These are phyloP conservation scores for Mixornis gularis DNA, from an alignment of 2,113 vertebrate species.

Conservation along the genomic window DNA sequence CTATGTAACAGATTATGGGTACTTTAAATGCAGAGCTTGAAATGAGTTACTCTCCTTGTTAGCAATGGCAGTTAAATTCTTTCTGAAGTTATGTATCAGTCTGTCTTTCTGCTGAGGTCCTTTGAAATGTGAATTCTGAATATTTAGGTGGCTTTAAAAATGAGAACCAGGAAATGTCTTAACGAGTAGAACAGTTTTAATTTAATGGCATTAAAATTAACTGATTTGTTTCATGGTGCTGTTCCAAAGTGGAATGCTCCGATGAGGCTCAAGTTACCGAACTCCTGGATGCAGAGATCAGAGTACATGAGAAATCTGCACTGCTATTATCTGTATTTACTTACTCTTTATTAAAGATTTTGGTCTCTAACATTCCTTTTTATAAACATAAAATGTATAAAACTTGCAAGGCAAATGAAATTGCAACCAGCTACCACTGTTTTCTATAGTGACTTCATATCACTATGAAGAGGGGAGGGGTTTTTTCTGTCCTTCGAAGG, in stretches of 20 bases:
- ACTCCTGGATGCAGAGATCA: background rate
- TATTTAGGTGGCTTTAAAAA: background rate
- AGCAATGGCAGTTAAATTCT: background rate
- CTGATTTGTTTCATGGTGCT: background rate
- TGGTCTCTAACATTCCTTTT: background rate
- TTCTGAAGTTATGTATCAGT: background rate
- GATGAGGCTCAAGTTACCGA: background rate
- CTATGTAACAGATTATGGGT: background rate
- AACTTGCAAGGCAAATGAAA: background rate
- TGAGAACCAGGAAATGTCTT: background rate
- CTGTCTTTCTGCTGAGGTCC: background rate
- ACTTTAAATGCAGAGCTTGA: conserved; percentile 51
- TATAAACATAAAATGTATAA: background rate
- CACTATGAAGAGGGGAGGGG: background rate
- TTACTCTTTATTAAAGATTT: background rate
- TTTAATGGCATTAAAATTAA: background rate
- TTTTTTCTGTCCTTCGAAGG: background rate
- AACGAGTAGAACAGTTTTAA: background rate
- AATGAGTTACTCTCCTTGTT: background rate
- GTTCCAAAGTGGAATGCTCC: background rate
- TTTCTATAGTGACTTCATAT: background rate
- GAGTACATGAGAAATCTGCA: background rate
- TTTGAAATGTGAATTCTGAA: background rate
- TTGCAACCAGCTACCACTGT: background rate
- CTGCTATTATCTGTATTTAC: background rate